Percentiles rank a stretch among this genome's conserved stretches.
phyloP scores from a whole-genome alignment of 2,797 vertebrate genomes.

The Gallinago solitaria region DNA sequence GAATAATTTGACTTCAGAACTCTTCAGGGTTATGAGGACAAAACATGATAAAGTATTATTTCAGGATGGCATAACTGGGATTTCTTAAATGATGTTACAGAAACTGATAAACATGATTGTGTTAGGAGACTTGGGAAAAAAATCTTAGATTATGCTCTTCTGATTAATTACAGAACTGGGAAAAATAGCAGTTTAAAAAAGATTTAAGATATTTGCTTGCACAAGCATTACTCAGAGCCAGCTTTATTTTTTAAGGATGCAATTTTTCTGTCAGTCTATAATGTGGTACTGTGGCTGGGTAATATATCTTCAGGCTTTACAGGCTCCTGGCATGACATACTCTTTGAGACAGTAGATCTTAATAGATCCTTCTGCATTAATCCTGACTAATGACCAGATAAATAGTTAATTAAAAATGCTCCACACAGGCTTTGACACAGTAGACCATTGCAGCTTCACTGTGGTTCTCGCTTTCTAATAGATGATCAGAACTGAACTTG shows the following conservation, averaged over 20 bases:
- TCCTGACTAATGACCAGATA: slow-evolving; percentile 48
- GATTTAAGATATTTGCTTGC: slow-evolving; percentile 63
- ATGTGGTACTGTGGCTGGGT: slow-evolving; percentile 50
- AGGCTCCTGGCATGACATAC: slow-evolving; percentile 15
- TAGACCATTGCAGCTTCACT: slow-evolving; percentile 14
- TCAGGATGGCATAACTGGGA: slow-evolving; percentile 9
- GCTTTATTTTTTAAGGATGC: slow-evolving; percentile 63
- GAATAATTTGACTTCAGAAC: neutral
- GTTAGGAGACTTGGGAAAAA: slow-evolving; percentile 26
- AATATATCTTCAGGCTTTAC: slow-evolving; percentile 63
- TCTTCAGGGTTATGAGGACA: slow-evolving; percentile 11
- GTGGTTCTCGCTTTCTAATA: slow-evolving; percentile 21
- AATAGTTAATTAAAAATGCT: slow-evolving; percentile 62
- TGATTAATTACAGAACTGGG: slow-evolving; percentile 60
- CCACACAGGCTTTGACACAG: neutral
- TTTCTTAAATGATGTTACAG: slow-evolving; percentile 57
- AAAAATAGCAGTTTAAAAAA: slow-evolving; percentile 59
- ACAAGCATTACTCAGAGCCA: slow-evolving; percentile 59
- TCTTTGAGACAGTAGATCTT: slow-evolving; percentile 56
- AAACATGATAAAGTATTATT: slow-evolving; percentile 34
- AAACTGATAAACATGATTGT: slow-evolving; percentile 48
- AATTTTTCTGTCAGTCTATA: slow-evolving; percentile 68
- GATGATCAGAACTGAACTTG: slow-evolving; percentile 34
- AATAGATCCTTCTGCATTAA: slow-evolving; percentile 61
- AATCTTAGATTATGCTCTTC: slow-evolving; percentile 28